Evolutionary conservation across 2,888 invertebrate genomes (phyloP).

Genomic region (Acrobasis repandana): DNA sequence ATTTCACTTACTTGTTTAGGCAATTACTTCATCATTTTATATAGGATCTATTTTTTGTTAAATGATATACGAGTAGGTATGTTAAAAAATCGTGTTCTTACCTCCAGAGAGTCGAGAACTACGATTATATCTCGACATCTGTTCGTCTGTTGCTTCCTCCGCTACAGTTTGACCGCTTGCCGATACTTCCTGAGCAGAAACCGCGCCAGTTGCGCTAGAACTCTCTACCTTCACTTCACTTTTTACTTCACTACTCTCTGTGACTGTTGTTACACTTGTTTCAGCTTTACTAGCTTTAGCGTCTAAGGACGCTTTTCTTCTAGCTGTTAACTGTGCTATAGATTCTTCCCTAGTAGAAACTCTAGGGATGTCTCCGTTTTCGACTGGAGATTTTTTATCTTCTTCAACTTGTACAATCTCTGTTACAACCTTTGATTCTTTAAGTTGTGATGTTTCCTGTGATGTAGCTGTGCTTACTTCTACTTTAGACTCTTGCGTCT

Average conservation of each 20-base stretch:
- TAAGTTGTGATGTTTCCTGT: slow-evolving; percentile 1
- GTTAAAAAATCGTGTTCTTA: slow-evolving; percentile 42
- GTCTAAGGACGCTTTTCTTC: slow-evolving; percentile 68
- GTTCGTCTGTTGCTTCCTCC: slow-evolving; percentile 63
- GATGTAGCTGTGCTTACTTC: neutral
- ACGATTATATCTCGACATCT: slow-evolving; percentile 84
- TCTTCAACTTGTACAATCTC: neutral
- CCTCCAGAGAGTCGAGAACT: slow-evolving; percentile 85
- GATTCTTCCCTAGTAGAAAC: slow-evolving; percentile 52
- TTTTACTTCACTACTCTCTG: slow-evolving; percentile 53
- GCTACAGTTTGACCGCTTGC: slow-evolving; percentile 68
- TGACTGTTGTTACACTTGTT: slow-evolving; percentile 53
- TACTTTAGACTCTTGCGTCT: slow-evolving; percentile 1
- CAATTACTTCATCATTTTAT: no score
- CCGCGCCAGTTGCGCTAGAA: slow-evolving; percentile 44
- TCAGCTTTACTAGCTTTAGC: slow-evolving; percentile 67
- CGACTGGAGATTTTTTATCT: slow-evolving; percentile 25
- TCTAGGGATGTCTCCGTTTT: slow-evolving; percentile 5
- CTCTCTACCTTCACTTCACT: slow-evolving; percentile 43
- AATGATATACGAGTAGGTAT: neutral
- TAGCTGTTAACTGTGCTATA: slow-evolving; percentile 53
- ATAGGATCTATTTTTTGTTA: no score
- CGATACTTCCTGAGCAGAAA: slow-evolving; percentile 40
- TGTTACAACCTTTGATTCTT: neutral
- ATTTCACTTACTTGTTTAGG: no score